Base-by-base conservation (phyloP, 2,888 invertebrate genomes). In the Hypselothyrea guttata region DNA sequence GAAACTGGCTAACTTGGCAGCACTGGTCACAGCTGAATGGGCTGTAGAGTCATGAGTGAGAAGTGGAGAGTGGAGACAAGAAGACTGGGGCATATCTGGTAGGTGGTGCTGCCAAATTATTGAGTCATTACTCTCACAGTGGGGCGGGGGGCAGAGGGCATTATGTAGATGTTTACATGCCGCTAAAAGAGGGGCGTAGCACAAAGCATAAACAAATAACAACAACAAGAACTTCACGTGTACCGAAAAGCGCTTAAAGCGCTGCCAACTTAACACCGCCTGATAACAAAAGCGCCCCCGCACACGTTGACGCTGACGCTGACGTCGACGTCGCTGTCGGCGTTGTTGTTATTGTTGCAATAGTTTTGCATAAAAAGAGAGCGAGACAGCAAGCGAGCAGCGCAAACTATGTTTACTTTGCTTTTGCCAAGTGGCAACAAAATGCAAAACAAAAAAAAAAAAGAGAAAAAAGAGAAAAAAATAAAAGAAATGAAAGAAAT, bases 91-190 rank as follows among this genome's bases (percentile, higher is more conserved):
- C 33, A 33, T 38, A 49, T 18, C 4, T 33, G 46, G 53, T 40
- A 5, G 12, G 22, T 31, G 33, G 37, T 27, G 71, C 33, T 75
- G 62, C 58, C 76, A 78, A 77, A 77, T 77, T 77, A 77, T 82
- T 82, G 76, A 78, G 70, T 72, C 76, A 77, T 82, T 77, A 82
- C 76, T 77, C 76, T 70, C 70, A 40, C 63, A 59, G 61, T 48
- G 37, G 49, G 31, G 55, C 22, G 22, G 34, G 18, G 34, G n/a
- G n/a, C 18, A 12, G 27, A 40, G 28, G 9, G 12, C 4, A 13
- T 33, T 33, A 44, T 22, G 34, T 12, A 60, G 40, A 59, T 65
- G 71, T 67, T 64, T 75, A 53, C 62, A 52, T 46, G 34, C 28
- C 12, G 40, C 22, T 16, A 13, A 18, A 27, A 12, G 16, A 22